A percentile compares a stretch with the other conserved stretches of the same genome.
phyloP scores from a whole-genome alignment of 2,113 vertebrate genomes.

The Triplophysa rosa region DNA sequence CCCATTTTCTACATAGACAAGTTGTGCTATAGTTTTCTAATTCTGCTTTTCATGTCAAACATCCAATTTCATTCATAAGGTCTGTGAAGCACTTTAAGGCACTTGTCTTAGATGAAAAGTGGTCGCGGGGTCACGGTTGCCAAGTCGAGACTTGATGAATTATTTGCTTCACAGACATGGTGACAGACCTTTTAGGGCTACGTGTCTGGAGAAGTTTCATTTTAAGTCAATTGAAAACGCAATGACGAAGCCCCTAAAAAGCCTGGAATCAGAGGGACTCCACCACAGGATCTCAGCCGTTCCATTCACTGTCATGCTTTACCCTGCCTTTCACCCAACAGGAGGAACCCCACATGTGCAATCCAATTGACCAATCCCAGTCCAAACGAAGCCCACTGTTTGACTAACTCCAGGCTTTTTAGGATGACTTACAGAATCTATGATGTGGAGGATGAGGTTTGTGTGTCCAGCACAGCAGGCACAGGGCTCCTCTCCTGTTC shows the following conservation, averaged over 20 bases:
- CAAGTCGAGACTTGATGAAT: conserved; percentile 53
- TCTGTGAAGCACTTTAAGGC: conserved; percentile 73
- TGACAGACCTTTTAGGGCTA: conserved; percentile 69
- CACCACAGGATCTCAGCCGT: conserved; percentile 64
- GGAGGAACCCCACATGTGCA: conserved; percentile 72
- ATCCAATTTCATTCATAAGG: conserved; percentile 64
- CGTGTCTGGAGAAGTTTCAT: conserved; percentile 53
- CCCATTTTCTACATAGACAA: conserved; percentile 57
- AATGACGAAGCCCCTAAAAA: conserved; percentile 69
- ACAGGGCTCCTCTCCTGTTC: conserved; percentile 72
- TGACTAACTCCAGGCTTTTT: conserved; percentile 71
- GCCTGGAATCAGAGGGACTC: conserved; percentile 66
- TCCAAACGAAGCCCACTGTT: conserved; percentile 66
- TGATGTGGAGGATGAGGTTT: conserved; percentile 73
- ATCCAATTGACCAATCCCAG: conserved; percentile 65
- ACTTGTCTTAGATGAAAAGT: conserved; percentile 47
- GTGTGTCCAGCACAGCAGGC: conserved; percentile 72
- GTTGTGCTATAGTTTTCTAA: conserved; percentile 56
- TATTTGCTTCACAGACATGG: conserved; percentile 75
- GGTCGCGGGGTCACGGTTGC: neutral
- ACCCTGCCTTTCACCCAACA: conserved; percentile 75
- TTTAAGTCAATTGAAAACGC: conserved; percentile 51
- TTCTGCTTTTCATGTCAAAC: conserved; percentile 71
- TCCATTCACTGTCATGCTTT: conserved; percentile 71
- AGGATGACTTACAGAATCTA: conserved; percentile 66